A percentile compares a stretch with the other conserved stretches of the same genome.
phyloP scores from a whole-genome alignment of 2,888 invertebrate species.

The Sceliomorpha sp. region DNA sequence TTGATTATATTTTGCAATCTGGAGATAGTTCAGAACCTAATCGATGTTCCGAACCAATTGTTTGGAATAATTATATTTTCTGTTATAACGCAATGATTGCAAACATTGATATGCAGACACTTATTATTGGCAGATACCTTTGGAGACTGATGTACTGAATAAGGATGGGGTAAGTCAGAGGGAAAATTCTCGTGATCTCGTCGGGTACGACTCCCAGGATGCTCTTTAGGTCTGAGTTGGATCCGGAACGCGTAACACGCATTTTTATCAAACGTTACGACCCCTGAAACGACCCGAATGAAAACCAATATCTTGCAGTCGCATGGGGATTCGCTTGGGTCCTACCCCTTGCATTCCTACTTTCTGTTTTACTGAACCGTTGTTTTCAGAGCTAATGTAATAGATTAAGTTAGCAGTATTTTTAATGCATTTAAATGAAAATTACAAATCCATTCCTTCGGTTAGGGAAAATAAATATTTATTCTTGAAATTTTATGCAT shows the following conservation, averaged over 20 bases:
- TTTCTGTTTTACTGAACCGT: slow-evolving; percentile 20
- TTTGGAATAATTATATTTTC: background rate
- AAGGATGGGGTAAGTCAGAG: slow-evolving; percentile 62
- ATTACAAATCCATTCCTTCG: too few species aligned
- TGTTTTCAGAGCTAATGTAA: slow-evolving; percentile 9
- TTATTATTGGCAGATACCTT: slow-evolving; percentile 60
- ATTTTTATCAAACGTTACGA: slow-evolving; percentile 81
- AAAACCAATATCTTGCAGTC: slow-evolving; percentile 80
- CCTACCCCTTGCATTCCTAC: slow-evolving; percentile 39
- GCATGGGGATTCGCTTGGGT: slow-evolving; percentile 72
- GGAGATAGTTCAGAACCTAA: too few species aligned
- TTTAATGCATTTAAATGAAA: too few species aligned
- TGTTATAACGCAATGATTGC: background rate
- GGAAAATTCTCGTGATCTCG: slow-evolving; percentile 79
- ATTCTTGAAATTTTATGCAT: too few species aligned
- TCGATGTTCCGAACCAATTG: too few species aligned
- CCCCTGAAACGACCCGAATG: slow-evolving; percentile 78
- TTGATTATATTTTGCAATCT: too few species aligned
- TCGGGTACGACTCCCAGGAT: slow-evolving; percentile 77
- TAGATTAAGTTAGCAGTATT: background rate
- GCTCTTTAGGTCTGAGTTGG: slow-evolving; percentile 73
- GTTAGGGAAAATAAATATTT: too few species aligned
- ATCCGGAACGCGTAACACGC: slow-evolving; percentile 79
- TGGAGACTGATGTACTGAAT: slow-evolving; percentile 63
- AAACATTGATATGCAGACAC: slow-evolving; percentile 59